phyloP scores from a whole-genome alignment of 2,888 invertebrate genomes.

The Oscheius myriophilus region DNA sequence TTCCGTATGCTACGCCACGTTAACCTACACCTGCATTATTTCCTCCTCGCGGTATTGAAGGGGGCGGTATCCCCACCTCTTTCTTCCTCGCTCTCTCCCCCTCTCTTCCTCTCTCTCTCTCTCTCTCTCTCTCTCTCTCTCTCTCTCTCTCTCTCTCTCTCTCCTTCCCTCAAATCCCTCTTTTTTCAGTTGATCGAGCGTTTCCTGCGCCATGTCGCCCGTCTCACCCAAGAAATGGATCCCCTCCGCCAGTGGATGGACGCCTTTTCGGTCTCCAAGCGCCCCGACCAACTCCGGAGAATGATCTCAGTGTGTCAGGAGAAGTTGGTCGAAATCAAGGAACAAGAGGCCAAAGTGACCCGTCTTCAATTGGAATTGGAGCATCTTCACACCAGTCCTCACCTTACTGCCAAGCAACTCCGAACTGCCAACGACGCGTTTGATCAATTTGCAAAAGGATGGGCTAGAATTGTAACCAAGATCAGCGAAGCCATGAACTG shows the following conservation, averaged over 20 bases:
- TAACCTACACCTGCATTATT: too few species aligned
- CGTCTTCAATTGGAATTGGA: slow-evolving; percentile 59
- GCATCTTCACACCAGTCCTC: slow-evolving; percentile 54
- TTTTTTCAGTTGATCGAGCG: slow-evolving; percentile 50
- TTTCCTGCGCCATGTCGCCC: slow-evolving; percentile 58
- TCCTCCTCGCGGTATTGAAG: too few species aligned
- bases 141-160: neutral
- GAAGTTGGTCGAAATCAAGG: slow-evolving; percentile 63
- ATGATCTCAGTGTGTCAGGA: slow-evolving; percentile 65
- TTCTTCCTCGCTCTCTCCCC: neutral
- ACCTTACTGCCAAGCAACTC: slow-evolving; percentile 57
- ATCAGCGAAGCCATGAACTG: slow-evolving; percentile 64
- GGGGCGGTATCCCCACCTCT: neutral
- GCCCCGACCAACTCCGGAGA: slow-evolving; percentile 30
- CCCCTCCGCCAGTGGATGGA: slow-evolving; percentile 61
- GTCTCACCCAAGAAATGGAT: slow-evolving; percentile 53
- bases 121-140: neutral
- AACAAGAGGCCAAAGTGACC: slow-evolving; percentile 57
- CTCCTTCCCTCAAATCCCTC: neutral
- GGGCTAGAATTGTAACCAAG: slow-evolving; percentile 63
- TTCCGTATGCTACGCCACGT: too few species aligned
- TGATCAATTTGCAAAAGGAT: slow-evolving; percentile 64
- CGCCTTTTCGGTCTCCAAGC: slow-evolving; percentile 39
- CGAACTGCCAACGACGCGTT: slow-evolving; percentile 66
- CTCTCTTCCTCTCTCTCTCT: neutral